Evolutionary conservation across 2,797 vertebrate species (phyloP), one percentile per base, ranked within the genome.

Genomic region (Rhabdomys pumilio): DNA sequence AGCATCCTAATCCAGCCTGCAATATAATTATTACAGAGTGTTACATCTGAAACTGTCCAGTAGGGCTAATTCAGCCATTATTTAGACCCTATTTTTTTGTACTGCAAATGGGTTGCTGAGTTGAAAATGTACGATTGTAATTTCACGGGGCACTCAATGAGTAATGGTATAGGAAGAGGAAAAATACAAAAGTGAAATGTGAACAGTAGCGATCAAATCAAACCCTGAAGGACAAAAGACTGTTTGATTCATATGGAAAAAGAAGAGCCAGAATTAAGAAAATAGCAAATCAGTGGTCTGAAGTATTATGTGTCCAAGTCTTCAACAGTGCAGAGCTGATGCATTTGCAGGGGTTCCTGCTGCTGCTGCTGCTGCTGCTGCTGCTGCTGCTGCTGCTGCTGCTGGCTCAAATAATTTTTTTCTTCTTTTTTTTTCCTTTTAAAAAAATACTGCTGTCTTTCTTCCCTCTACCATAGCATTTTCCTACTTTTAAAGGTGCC

Each of bases 21-120:
- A 99, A 99, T 99, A 99, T 99, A 99, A 99, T 99, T 99, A 99
- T 99, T 99, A 99, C 99, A 99, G 99, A 99, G 99, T 99, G 99
- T 99, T 99, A 99, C 99, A 99, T 99, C 99, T 99, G 99, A 99
- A 99, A 99, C 99, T 99, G 99, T 99, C 99, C 99, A 99, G 99
- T 99, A 99, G 99, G 99, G 99, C 99, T 99, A 99, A 99, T 99
- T 99, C 99, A 98, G 99, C 99, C 99, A 99, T 99, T 99, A 99
- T 99, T 99, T 99, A 99, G 99, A 99, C 99, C 99, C 99, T 99
- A 99, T 99, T 99, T 85, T 98, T 98, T 98, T n/a, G 98, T 98
- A 97, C 98, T 99, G 99, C 99, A 99, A 99, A 99, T 99, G 99
- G 98, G 99, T 99, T 99, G 99, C 99, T 99, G 99, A 99, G 99